Percentiles rank a stretch among this genome's conserved stretches.
These are phyloP conservation scores for Hemibagrus guttatus DNA, from an alignment of 2,797 vertebrate genomes.

Conservation along the genomic window DNA sequence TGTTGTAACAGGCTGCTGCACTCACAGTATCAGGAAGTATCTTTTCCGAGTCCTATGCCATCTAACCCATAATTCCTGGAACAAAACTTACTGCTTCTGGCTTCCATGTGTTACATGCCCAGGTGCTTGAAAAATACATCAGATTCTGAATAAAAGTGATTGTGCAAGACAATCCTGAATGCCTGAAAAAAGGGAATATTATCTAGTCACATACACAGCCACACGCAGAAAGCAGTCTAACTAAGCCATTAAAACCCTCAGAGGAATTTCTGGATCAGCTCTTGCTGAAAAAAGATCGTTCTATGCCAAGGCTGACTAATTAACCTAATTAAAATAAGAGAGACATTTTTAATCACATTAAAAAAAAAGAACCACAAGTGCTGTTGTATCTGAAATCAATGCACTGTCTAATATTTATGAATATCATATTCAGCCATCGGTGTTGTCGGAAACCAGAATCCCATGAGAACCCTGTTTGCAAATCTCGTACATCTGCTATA, in stretches of 20 bases:
- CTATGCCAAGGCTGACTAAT: conserved; percentile 13
- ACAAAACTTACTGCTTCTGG: not conserved
- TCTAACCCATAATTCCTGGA: conserved; percentile 2
- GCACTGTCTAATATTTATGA: not conserved
- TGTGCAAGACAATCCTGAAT: not conserved
- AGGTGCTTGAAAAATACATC: not conserved
- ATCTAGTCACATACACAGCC: not conserved
- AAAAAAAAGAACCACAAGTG: not conserved
- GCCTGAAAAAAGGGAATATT: not conserved
- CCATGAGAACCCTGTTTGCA: not conserved
- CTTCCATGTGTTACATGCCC: not conserved
- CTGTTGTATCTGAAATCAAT: conserved; percentile 18
- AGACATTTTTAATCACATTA: conserved; percentile 10
- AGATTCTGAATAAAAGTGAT: not conserved
- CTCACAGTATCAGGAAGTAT: too few relatives aligned
- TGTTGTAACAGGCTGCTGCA: too few relatives aligned
- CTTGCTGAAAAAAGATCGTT: conserved; percentile 3
- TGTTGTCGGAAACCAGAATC: not conserved
- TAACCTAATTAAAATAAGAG: conserved; percentile 22
- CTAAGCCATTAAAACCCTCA: not conserved
- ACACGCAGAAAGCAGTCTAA: not conserved
- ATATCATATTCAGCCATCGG: not conserved
- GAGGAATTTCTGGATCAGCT: conserved; percentile 19
- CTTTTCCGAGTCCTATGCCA: too few relatives aligned
- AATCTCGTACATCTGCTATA: not conserved